Evolutionary conservation across 2,888 invertebrate genomes (phyloP), one percentile per base, ranked within the genome.

Genomic region (Desoria tigrina): DNA sequence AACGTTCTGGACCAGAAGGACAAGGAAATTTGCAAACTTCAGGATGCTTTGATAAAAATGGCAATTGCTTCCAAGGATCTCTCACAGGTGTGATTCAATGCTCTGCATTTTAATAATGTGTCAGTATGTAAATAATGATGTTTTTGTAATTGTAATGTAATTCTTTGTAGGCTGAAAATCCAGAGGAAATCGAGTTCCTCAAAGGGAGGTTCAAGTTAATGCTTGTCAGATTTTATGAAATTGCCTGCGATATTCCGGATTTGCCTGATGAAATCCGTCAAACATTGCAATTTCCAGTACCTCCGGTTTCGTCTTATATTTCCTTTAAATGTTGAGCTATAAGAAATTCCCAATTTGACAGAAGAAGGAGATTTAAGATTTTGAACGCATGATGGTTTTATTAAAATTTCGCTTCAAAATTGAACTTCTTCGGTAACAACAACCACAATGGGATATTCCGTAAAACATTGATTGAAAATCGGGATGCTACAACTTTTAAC

Each of bases 61-160:
- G 73, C 74, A 14, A 58, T 74, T 32, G 61, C 72, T 2, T 68
- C 76, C 4, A 76, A 76, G 50, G 66, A 65, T 18, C 54, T 76
- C 6, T 61, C 69, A 11, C 66, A 72, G 68, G 75, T 75, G 45
- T 62, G 54, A 32, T 32, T 32, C n/a, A n/a, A n/a, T n/a, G n/a
- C 32, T n/a, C 16, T 32, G 39, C 2, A 1, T 1, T 24, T 4
- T 3, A 14, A 4, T 42, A 27, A 27, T 16, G 9, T 59, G 27
- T 21, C 45, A 11, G 24, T 42, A 9, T 57, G 11, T n/a, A n/a
- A n/a, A n/a, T n/a, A n/a, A n/a, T n/a, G n/a, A n/a, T n/a, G n/a
- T n/a, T n/a, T n/a, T n/a, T n/a, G n/a, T n/a, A n/a, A n/a, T n/a
- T n/a, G n/a, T n/a, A n/a, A n/a, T 9, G 53, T 32, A 61, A 42